phyloP scores from a whole-genome alignment of 35 echinoderm and acorn worm genomes.

The Amphiura filiformis region DNA sequence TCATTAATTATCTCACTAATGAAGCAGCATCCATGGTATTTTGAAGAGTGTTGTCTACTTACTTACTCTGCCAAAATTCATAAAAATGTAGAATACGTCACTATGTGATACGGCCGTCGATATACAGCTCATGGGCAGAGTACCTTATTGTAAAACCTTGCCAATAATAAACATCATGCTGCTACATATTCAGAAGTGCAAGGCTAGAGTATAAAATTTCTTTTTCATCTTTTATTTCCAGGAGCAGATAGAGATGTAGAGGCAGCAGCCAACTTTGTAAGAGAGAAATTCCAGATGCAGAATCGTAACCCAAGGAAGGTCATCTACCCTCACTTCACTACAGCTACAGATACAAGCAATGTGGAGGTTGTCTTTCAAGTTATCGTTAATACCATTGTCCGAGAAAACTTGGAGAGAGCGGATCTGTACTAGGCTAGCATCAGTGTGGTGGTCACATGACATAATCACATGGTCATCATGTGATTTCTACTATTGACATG shows the following conservation, averaged over 20 bases:
- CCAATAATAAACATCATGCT: no score
- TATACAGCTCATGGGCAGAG: no score
- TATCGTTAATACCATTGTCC: conserved; percentile 77
- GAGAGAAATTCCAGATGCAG: conserved; percentile 51
- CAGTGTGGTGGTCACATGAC: no score
- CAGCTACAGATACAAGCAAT: conserved; percentile 94
- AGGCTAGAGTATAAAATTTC: no score
- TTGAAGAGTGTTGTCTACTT: no score
- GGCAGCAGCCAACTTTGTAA: conserved; percentile 72
- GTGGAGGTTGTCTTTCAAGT: conserved; percentile 97
- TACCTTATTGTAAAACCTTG: no score
- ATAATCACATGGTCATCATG: not conserved
- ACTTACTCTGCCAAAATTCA: no score
- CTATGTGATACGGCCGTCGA: no score
- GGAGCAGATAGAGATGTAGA: conserved; percentile 95
- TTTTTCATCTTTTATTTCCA: conserved; percentile 7
- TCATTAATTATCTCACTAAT: no score
- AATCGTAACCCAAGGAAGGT: conserved; percentile 59
- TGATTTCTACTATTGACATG: not conserved
- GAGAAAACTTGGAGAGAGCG: conserved; percentile 67
- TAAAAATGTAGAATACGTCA: no score
- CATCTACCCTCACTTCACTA: conserved; percentile 96
- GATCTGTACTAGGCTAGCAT: conserved; percentile 46
- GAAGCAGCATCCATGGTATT: no score
- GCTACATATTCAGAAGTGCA: no score